A percentile compares a stretch with the other conserved stretches of the same genome.
Conservation (phyloP, 2,113 vertebrate genomes). For the Myrmecophaga tridactyla region DNA sequence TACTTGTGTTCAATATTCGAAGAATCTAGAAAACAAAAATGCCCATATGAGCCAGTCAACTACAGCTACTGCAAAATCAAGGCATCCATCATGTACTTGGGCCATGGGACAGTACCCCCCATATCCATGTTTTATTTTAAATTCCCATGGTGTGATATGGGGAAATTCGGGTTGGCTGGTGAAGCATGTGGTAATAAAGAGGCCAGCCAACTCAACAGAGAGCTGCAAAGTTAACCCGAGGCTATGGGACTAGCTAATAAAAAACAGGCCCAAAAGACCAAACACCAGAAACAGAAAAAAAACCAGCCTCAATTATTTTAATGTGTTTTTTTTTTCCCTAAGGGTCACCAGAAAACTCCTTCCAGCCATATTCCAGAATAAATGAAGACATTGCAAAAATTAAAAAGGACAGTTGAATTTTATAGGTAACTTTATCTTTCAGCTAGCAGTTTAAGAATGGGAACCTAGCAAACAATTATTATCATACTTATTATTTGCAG, state of each 20-base stretch:
- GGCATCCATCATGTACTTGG: accelerated
- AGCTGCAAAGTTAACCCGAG: neutral
- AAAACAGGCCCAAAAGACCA: neutral
- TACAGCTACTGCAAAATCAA: neutral
- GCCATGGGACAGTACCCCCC: no score
- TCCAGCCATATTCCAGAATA: neutral
- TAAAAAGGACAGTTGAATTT: neutral
- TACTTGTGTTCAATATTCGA: neutral
- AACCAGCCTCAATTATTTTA: neutral
- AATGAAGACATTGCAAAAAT: slow-evolving; percentile 17
- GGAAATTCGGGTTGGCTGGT: neutral
- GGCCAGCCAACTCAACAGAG: no score
- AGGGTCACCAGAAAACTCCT: neutral
- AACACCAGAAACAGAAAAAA: neutral
- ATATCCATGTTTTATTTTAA: neutral
- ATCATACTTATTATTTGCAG: neutral
- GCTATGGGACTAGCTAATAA: neutral
- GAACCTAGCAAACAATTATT: neutral
- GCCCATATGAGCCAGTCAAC: neutral
- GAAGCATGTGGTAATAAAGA: neutral
- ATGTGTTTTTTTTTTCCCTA: neutral
- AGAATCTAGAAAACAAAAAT: neutral
- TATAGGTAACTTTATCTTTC: neutral
- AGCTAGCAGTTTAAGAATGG: neutral
- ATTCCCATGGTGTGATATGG: neutral